Evolutionary conservation across 2,797 vertebrate genomes (phyloP), one percentile per base, ranked within the genome.

Genomic region (Sphaeramia orbicularis): DNA sequence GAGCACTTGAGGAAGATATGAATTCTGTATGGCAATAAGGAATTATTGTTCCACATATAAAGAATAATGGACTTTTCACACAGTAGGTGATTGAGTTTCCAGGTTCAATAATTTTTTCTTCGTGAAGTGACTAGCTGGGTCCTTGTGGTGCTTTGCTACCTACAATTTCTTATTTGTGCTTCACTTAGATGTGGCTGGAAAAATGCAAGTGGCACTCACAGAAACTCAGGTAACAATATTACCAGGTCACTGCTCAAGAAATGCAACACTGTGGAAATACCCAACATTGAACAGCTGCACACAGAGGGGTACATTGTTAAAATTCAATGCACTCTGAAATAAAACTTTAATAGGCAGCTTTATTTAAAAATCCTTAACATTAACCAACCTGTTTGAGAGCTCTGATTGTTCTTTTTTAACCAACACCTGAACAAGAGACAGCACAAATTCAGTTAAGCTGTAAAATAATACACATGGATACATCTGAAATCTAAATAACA

Each of bases 41-140:
- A 76, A 68, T 76, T 62, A 76, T 79, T 74, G 63, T 57, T 50
- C 52, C 56, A 60, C 35, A 48, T 45, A 49, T 38, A 43, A 69
- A 64, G 71, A 86, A 78, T 69, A 81, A 85, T 74, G 15, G 68
- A 27, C 58, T 81, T 86, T 74, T 81, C 42, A 44, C 32, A 63
- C 35, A 19, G 52, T 16, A 47, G 57, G 52, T 48, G 44, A 70
- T 30, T 14, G 32, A 62, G 40, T 66, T 78, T 78, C 42, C 43
- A 63, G 53, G 60, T 80, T 78, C 61, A 64, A 41, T 47, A 67
- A 47, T 75, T 67, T 63, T 50, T 35, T 27, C 47, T 42, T 69
- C 38, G 61, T 74, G 27, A 76, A 65, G 72, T 75, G 65, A 18
- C 42, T 43, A 35, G 35, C 19, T 66, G 49, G 55, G 44, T 74